Percentiles rank a stretch among this genome's conserved stretches.
Conservation (phyloP, 1,140 invertebrate genomes). For the Teleopsis dalmanni region DNA sequence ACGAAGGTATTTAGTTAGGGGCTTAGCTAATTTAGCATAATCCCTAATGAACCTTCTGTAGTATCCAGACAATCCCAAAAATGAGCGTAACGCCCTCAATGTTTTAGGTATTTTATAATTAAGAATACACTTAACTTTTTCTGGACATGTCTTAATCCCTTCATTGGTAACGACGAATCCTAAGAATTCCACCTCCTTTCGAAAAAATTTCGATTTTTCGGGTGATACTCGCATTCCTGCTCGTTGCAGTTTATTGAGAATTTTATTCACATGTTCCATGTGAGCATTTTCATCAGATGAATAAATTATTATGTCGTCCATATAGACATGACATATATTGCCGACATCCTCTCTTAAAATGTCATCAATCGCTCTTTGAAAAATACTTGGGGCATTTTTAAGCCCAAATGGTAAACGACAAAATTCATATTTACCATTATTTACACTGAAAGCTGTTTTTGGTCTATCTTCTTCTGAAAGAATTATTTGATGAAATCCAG, state of each 20-base stretch:
- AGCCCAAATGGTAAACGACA: slow-evolving; percentile 22
- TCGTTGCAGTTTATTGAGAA: slow-evolving; percentile 29
- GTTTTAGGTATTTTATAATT: slow-evolving; percentile 8
- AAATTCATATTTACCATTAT: slow-evolving; percentile 20
- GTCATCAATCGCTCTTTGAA: slow-evolving; percentile 30
- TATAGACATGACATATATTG: slow-evolving; percentile 29
- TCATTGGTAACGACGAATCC: slow-evolving; percentile 8
- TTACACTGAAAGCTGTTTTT: slow-evolving; percentile 17
- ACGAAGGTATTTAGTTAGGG: not conserved
- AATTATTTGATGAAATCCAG: slow-evolving; percentile 19
- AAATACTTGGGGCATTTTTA: slow-evolving; percentile 26
- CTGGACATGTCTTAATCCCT: slow-evolving; percentile 1
- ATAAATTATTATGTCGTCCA: slow-evolving; percentile 28
- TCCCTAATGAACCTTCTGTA: no score
- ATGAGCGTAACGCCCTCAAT: no score
- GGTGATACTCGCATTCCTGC: slow-evolving; percentile 15
- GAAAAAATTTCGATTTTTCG: slow-evolving; percentile 29
- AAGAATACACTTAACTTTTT: slow-evolving; percentile 17
- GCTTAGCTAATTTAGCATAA: not conserved
- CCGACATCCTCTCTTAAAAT: slow-evolving; percentile 10
- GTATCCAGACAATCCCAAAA: no score
- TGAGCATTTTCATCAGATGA: slow-evolving; percentile 17
- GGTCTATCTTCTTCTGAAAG: slow-evolving; percentile 24
- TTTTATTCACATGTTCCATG: slow-evolving; percentile 24
- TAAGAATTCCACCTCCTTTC: slow-evolving; percentile 16